Evolutionary conservation across 2,888 invertebrate genomes (phyloP).

Genomic region (Apotomis betuletana): DNA sequence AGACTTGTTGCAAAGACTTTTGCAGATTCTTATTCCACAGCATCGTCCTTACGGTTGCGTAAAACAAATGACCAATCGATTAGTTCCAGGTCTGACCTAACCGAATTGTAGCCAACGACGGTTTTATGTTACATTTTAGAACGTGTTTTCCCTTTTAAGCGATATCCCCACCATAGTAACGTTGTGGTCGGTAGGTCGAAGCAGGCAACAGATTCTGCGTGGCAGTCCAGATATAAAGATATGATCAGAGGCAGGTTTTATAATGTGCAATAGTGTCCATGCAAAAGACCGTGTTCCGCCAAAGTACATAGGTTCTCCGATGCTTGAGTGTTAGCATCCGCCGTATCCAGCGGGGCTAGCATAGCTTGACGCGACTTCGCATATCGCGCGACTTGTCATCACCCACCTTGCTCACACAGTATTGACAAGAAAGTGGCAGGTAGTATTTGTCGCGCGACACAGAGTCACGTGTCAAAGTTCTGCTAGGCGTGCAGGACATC

Average conservation of each 20-base stretch:
- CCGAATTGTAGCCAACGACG: background rate
- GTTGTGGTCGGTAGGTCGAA: too few relatives aligned
- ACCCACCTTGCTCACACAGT: too few relatives aligned
- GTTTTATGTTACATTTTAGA: background rate
- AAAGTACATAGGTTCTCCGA: constrained; percentile 12
- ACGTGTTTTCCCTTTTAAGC: background rate
- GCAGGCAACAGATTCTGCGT: too few relatives aligned
- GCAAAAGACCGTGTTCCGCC: constrained; percentile 7
- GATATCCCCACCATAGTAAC: constrained; percentile 13
- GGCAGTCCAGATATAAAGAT: constrained; percentile 5
- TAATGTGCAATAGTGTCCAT: constrained; percentile 4
- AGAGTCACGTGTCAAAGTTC: too few relatives aligned
- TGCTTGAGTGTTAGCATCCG: background rate
- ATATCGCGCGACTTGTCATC: too few relatives aligned
- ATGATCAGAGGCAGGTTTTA: constrained; percentile 29
- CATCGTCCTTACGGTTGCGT: background rate
- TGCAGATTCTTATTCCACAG: background rate
- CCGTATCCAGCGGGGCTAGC: background rate
- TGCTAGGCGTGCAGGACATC: background rate
- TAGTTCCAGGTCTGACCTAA: background rate
- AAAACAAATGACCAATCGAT: background rate
- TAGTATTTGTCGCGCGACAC: too few relatives aligned
- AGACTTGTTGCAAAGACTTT: background rate
- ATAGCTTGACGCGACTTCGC: too few relatives aligned
- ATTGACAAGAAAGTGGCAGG: too few relatives aligned